phyloP scores from a whole-genome alignment of 1,140 invertebrate genomes.

The Heliothis virescens region DNA sequence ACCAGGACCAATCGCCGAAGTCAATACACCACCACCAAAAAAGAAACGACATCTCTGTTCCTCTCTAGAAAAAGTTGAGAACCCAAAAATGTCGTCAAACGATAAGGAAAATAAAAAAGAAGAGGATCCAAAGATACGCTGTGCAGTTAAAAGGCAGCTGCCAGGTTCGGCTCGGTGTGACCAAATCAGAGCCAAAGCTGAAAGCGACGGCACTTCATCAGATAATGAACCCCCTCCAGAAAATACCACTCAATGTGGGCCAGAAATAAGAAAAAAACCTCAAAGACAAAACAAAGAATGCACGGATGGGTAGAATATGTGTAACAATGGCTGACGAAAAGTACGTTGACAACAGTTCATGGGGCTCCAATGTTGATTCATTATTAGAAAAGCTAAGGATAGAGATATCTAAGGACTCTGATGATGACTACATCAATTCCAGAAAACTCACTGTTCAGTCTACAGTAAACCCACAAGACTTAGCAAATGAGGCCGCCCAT shows the following conservation, averaged over 20 bases:
- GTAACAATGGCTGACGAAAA: conserved; percentile 61
- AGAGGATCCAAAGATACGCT: conserved; percentile 56
- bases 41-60: conserved; percentile 33
- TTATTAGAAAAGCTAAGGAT: conserved; percentile 55
- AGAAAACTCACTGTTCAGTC: conserved; percentile 54
- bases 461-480: neutral
- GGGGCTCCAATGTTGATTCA: conserved; percentile 48
- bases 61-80: conserved; percentile 75
- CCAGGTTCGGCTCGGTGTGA: conserved; percentile 46
- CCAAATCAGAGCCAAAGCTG: too few species aligned
- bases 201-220: too few species aligned
- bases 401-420: conserved; percentile 39
- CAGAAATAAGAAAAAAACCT: conserved; percentile 8
- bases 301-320: conserved; percentile 67
- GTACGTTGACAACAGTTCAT: conserved; percentile 8
- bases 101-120: neutral
- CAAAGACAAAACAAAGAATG: conserved; percentile 61
- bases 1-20: conserved; percentile 49
- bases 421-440: conserved; percentile 49
- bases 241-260: conserved; percentile 37
- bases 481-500: conserved; percentile 46
- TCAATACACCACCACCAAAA: conserved; percentile 57
- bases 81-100: conserved; percentile 50
- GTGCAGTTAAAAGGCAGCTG: conserved; percentile 61
- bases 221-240: conserved; percentile 52